Evolutionary conservation across 2,888 invertebrate genomes (phyloP), one percentile per base, ranked within the genome.

Genomic region (Epirrhoe alternata): DNA sequence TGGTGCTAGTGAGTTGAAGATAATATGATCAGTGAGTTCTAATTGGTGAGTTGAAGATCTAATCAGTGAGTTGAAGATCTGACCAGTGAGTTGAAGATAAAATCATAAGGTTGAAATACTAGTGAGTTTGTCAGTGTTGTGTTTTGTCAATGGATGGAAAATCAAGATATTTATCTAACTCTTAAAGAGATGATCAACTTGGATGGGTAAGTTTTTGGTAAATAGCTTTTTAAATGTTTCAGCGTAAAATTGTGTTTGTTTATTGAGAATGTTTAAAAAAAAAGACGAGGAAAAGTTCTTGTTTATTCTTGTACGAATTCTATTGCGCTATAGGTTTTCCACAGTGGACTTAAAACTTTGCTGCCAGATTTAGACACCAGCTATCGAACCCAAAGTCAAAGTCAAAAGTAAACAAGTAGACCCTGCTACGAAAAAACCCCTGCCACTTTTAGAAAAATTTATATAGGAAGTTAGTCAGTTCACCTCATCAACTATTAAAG

Each of bases 1-100:
- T 24, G 4, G 17, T n/a, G 16, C 16, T 10, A 47, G 8, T n/a
- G 45, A 14, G 45, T n/a, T n/a, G n/a, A n/a, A n/a, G n/a, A n/a
- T n/a, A n/a, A n/a, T n/a, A n/a, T 45, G 38, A 86, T 83, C 95
- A 89, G 94, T 96, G 14, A 83, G 86, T 64, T 47, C 3, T 38
- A 24, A 5, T 0, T 31, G 10, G 24, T 14, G 14, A 47, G 47
- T 47, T 16, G 47, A 12, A 12, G 38, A 10, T 42, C 12, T 7
- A n/a, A n/a, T 12, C 14, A 49, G 10, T 14, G 16, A 47, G 47
- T 47, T 16, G 47, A 12, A 12, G 38, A 10, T 42, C 12, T 7
- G 6, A 7, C 5, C 12, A 42, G 38, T 42, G 38, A 42, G 12
- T 42, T 12, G 12, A 42, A 42, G 1, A 42, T 42, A 0, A 5